Evolutionary conservation across 1,140 invertebrate genomes (phyloP).

Genomic region (Solen grandis): DNA sequence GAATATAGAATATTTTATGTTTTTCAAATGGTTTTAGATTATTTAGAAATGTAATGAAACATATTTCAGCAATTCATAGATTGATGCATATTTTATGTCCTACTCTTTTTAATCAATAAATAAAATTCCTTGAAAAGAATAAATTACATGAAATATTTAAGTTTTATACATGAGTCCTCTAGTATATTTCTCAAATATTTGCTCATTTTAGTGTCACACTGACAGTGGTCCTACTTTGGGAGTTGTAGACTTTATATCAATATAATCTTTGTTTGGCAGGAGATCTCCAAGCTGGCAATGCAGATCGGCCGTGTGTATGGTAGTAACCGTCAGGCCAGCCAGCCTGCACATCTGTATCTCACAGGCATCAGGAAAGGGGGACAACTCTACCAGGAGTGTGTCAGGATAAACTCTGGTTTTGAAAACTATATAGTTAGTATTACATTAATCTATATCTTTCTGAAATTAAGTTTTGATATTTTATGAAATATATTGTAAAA

Average conservation of each 20-base stretch:
- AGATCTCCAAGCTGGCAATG: conserved; percentile 68
- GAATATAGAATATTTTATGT: too few relatives aligned
- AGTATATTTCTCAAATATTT: background rate
- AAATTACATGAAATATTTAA: too few relatives aligned
- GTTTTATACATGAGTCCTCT: background rate
- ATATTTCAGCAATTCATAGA: too few relatives aligned
- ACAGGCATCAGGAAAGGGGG: conserved; percentile 62
- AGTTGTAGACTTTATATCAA: background rate
- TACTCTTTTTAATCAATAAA: too few relatives aligned
- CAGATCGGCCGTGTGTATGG: conserved; percentile 70
- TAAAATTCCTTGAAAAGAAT: too few relatives aligned
- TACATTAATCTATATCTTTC: background rate
- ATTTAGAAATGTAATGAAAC: too few relatives aligned
- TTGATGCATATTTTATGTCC: too few relatives aligned
- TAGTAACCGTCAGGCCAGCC: conserved; percentile 60
- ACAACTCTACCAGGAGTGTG: conserved; percentile 64
- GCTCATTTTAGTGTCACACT: background rate
- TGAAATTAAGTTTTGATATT: too few relatives aligned
- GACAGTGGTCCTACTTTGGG: background rate
- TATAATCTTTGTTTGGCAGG: conserved; percentile 42
- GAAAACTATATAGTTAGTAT: conserved; percentile 61
- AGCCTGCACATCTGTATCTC: conserved; percentile 66
- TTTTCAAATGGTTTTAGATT: too few relatives aligned
- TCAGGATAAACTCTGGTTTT: conserved; percentile 69
- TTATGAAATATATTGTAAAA: background rate